Percentiles rank a stretch among this genome's conserved stretches.
These are phyloP conservation scores for Apteryx owenii DNA, from an alignment of 2,113 vertebrate species.

Conservation along the genomic window DNA sequence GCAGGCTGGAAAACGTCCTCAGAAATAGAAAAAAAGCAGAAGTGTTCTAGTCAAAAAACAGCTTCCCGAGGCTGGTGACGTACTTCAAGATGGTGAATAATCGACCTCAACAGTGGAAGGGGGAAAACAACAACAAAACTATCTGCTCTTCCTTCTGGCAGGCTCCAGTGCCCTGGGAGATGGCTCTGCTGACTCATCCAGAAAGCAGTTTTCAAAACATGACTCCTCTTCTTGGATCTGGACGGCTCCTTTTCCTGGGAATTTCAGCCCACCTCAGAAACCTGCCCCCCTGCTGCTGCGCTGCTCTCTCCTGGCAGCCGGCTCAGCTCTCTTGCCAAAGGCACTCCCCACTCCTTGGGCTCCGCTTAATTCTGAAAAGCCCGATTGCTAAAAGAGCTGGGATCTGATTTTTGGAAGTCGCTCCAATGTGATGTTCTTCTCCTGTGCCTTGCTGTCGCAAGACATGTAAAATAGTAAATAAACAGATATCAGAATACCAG, in stretches of 20 bases:
- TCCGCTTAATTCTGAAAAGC: not conserved
- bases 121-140: not conserved
- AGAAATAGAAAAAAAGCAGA: slow-evolving; percentile 49
- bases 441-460: not conserved
- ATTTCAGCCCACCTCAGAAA: not conserved
- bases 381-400: not conserved
- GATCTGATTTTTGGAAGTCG: not conserved
- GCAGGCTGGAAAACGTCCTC: slow-evolving; percentile 18
- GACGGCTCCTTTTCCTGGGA: not conserved
- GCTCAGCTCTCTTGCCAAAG: not conserved
- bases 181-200: slow-evolving; percentile 38
- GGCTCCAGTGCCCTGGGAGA: slow-evolving; percentile 22
- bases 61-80: slow-evolving; percentile 40
- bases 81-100: slow-evolving; percentile 56
- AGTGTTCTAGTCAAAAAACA: slow-evolving; percentile 10
- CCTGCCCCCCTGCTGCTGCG: not conserved
- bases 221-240: not conserved
- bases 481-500: not conserved
- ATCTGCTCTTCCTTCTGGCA: slow-evolving; percentile 37
- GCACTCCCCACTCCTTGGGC: not conserved
- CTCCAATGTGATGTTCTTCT: not conserved
- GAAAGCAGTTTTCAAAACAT: slow-evolving; percentile 40
- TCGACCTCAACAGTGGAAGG: not conserved
- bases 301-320: not conserved
- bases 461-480: not conserved